These are phyloP conservation scores for Fulmarus glacialis DNA, from an alignment of 2,113 vertebrate genomes.

Conservation along the genomic window DNA sequence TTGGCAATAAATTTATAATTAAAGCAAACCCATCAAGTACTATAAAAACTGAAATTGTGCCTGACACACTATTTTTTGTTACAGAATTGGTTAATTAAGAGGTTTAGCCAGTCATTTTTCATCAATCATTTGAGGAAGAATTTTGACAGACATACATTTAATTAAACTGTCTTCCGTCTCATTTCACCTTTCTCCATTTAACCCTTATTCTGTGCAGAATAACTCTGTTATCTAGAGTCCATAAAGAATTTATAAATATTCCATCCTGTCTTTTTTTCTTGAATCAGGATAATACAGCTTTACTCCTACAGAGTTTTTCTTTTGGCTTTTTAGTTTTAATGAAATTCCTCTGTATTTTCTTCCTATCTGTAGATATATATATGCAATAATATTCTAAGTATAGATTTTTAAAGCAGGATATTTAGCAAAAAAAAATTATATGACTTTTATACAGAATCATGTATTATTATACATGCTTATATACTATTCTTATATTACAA, in stretches of 20 bases:
- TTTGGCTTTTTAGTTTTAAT: not conserved
- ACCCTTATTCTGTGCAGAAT: not conserved
- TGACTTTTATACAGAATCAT: not conserved
- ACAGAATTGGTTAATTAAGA: conserved; percentile 15
- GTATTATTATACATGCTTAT: not conserved
- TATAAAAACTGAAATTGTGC: not conserved
- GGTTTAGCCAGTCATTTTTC: conserved; percentile 1
- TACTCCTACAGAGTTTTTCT: not conserved
- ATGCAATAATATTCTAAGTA: not conserved
- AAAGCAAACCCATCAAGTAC: not conserved
- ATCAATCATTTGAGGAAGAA: not conserved
- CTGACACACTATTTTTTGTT: not conserved
- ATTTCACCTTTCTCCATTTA: not conserved
- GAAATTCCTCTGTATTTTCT: not conserved
- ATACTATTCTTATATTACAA: not conserved
- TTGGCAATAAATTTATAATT: not conserved
- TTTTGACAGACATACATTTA: not conserved
- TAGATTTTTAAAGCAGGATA: not conserved
- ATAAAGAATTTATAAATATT: not conserved
- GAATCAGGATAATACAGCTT: not conserved
- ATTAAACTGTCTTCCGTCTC: not conserved
- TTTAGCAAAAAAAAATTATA: fast-evolving
- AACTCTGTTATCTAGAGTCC: not conserved
- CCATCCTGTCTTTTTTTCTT: not conserved
- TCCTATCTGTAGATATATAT: not conserved